Percentiles rank a stretch among this genome's conserved stretches.
These are phyloP conservation scores for Ennomos quercinarius DNA, from an alignment of 2,888 invertebrate species.

Conservation along the genomic window DNA sequence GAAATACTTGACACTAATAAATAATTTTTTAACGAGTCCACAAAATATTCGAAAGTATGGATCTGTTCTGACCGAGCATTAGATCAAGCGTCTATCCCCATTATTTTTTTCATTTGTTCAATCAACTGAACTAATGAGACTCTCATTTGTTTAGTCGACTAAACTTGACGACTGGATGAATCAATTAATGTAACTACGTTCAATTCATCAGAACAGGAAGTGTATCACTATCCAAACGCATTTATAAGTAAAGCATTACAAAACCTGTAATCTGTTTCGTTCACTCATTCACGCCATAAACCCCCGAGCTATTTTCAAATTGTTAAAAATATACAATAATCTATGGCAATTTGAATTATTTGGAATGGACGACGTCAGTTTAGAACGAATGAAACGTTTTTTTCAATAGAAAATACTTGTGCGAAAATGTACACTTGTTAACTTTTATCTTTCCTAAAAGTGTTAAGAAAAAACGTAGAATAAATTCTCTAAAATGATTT, in stretches of 20 bases:
- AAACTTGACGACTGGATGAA: no score
- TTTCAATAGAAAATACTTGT: slow-evolving; percentile 30
- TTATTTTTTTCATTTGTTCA: no score
- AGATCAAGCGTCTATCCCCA: no score
- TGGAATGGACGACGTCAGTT: slow-evolving; percentile 47
- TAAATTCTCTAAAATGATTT: slow-evolving; percentile 23
- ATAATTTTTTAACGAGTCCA: no score
- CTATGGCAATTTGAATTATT: slow-evolving; percentile 49
- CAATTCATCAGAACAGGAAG: no score
- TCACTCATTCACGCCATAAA: slow-evolving; percentile 32
- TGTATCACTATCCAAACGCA: slow-evolving; percentile 20
- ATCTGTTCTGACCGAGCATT: no score
- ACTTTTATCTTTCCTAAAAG: slow-evolving; percentile 17
- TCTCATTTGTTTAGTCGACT: no score
- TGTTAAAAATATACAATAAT: slow-evolving; percentile 35
- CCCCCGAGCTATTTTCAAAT: slow-evolving; percentile 29
- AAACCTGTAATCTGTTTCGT: slow-evolving; percentile 21
- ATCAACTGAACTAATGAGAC: no score
- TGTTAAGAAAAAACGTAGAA: slow-evolving; percentile 12
- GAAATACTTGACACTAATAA: no score
- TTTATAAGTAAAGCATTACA: slow-evolving; percentile 16
- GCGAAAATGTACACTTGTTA: slow-evolving; percentile 22
- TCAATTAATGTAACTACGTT: no score
- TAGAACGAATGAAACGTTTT: slow-evolving; percentile 35
- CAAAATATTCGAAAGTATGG: no score